Percentiles rank a stretch among this genome's conserved stretches.
These are phyloP conservation scores for Sapayoa aenigma DNA, from an alignment of 2,113 vertebrate species.

Conservation along the genomic window DNA sequence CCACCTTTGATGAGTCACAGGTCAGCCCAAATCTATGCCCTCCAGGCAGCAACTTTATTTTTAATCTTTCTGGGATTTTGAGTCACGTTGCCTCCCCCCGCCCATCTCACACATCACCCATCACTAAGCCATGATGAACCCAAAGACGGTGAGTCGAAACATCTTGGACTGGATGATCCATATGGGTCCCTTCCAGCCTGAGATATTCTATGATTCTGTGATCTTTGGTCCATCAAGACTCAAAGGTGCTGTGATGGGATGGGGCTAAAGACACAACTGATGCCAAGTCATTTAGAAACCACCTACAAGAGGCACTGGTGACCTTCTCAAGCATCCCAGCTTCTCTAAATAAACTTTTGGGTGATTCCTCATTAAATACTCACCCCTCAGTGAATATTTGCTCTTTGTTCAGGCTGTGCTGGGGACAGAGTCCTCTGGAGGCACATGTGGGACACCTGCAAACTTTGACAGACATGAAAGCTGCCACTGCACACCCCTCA, in stretches of 20 bases:
- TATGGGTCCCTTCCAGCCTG: not conserved
- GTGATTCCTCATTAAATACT: not conserved
- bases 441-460: not conserved
- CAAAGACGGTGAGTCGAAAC: accelerated
- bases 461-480: not conserved
- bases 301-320: not conserved
- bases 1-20: not conserved
- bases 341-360: not conserved
- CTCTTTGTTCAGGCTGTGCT: not conserved
- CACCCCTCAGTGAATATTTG: not conserved
- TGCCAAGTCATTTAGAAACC: not conserved
- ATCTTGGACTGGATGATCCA: not conserved
- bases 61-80: accelerated
- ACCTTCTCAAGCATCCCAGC: not conserved
- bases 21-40: not conserved
- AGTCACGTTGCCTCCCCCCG: accelerated
- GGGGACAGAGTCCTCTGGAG: not conserved
- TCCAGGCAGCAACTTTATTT: not conserved
- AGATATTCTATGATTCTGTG: not conserved
- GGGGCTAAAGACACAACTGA: not conserved
- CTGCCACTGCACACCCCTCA: not conserved
- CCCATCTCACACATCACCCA: not conserved
- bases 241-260: not conserved
- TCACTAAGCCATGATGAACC: not conserved
- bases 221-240: not conserved